Evolutionary conservation across 2,797 vertebrate species (phyloP).

Genomic region (Helarctos malayanus): DNA sequence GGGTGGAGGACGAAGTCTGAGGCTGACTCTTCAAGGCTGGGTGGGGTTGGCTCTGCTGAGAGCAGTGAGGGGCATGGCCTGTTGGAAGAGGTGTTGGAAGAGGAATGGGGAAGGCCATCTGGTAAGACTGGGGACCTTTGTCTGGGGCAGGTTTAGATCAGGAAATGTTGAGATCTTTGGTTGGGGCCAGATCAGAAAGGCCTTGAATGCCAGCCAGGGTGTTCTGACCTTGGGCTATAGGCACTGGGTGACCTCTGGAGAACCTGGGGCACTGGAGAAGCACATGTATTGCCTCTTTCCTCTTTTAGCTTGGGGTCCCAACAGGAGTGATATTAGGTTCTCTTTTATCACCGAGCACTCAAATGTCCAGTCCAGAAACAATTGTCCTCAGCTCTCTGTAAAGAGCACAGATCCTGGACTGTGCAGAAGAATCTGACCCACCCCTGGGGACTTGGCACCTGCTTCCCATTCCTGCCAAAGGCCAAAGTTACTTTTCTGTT

Average conservation of each 20-base stretch:
- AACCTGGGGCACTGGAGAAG: neutral
- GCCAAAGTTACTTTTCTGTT: neutral
- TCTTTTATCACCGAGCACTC: slow-evolving; percentile 72
- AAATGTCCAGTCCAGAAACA: slow-evolving; percentile 43
- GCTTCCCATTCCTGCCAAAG: neutral
- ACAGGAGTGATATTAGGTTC: slow-evolving; percentile 75
- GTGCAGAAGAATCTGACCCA: slow-evolving; percentile 51
- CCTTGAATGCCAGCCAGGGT: neutral
- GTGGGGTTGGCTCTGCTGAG: neutral
- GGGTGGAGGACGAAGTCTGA: neutral
- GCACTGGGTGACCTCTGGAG: neutral
- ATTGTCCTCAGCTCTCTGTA: slow-evolving; percentile 69
- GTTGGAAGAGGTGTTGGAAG: neutral
- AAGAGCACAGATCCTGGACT: slow-evolving; percentile 61
- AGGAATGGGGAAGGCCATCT: neutral
- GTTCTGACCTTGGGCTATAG: neutral
- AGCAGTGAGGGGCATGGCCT: neutral
- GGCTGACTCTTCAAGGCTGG: neutral
- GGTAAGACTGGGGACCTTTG: neutral
- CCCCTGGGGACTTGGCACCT: neutral
- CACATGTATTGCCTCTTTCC: slow-evolving; percentile 1
- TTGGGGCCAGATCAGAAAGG: neutral
- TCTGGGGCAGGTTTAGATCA: slow-evolving; percentile 22
- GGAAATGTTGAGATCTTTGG: neutral
- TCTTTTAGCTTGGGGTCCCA: slow-evolving; percentile 50